Percentiles rank a stretch among this genome's conserved stretches.
Conservation (phyloP, 1,140 invertebrate species). For the Ceratina japonica region DNA sequence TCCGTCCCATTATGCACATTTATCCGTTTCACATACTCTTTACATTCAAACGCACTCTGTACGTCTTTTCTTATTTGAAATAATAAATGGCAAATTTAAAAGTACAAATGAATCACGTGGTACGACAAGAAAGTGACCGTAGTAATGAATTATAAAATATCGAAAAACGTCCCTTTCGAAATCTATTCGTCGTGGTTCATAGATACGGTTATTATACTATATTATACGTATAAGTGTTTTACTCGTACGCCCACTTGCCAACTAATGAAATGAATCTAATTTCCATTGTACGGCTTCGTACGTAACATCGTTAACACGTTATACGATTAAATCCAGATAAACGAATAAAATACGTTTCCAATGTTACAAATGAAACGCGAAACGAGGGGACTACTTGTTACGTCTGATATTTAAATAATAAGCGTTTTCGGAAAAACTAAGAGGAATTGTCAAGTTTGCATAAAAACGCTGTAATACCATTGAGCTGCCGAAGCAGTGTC, state of each 20-base stretch:
- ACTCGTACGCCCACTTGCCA: background rate
- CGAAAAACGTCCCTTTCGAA: too few relatives aligned
- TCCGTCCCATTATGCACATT: constrained; percentile 2
- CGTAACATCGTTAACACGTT: constrained; percentile 19
- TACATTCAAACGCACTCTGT: too few relatives aligned
- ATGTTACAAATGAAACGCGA: background rate
- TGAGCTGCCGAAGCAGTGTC: constrained; percentile 28
- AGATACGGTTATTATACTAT: too few relatives aligned
- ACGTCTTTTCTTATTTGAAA: too few relatives aligned
- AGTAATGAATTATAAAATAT: too few relatives aligned
- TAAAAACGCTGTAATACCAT: constrained; percentile 10
- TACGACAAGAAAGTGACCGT: too few relatives aligned
- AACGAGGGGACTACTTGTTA: background rate
- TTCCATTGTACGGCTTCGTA: constrained; percentile 20
- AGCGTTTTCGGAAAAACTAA: background rate
- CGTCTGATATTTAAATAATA: background rate
- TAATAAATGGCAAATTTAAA: too few relatives aligned
- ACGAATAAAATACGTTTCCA: background rate
- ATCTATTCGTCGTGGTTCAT: too few relatives aligned
- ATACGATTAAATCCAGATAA: background rate
- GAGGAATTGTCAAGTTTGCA: too few relatives aligned
- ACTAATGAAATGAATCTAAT: constrained; percentile 10
- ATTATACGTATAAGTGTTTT: background rate
- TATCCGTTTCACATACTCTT: too few relatives aligned
- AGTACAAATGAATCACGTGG: too few relatives aligned